phyloP scores from a whole-genome alignment of 2,113 vertebrate genomes.

The Orycteropus afer region DNA sequence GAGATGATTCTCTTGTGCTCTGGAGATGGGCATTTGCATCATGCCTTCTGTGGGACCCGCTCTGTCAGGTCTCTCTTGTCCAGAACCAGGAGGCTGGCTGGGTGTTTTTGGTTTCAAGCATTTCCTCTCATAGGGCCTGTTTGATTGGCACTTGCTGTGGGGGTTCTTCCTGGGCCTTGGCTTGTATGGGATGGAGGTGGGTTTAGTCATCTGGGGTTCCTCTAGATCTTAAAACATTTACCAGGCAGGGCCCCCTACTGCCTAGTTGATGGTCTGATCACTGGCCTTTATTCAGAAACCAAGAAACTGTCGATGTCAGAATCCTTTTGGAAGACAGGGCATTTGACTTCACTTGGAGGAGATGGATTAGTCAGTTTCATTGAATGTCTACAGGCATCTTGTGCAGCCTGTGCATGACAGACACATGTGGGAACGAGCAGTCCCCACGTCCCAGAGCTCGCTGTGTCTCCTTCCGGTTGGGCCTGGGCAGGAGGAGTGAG shows the following conservation, averaged over 20 bases:
- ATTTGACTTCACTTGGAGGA: neutral
- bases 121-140: neutral
- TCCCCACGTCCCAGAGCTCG: neutral
- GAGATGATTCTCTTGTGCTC: too few species aligned
- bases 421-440: neutral
- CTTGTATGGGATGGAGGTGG: neutral
- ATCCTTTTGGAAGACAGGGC: conserved; percentile 33
- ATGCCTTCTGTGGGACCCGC: too few species aligned
- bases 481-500: neutral
- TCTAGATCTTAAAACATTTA: neutral
- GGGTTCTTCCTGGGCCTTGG: neutral
- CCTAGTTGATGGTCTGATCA: neutral
- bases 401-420: neutral
- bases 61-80: too few species aligned
- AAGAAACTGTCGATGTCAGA: neutral
- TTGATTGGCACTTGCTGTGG: neutral
- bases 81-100: too few species aligned
- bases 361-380: neutral
- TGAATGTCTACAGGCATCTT: neutral
- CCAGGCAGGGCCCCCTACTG: neutral
- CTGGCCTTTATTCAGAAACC: conserved; percentile 22
- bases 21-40: too few species aligned
- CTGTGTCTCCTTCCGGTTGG: neutral
- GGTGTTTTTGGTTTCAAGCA: neutral
- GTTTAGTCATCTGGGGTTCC: neutral